Conservation (phyloP, 2,888 invertebrate species). For the Anorthoa munda region DNA sequence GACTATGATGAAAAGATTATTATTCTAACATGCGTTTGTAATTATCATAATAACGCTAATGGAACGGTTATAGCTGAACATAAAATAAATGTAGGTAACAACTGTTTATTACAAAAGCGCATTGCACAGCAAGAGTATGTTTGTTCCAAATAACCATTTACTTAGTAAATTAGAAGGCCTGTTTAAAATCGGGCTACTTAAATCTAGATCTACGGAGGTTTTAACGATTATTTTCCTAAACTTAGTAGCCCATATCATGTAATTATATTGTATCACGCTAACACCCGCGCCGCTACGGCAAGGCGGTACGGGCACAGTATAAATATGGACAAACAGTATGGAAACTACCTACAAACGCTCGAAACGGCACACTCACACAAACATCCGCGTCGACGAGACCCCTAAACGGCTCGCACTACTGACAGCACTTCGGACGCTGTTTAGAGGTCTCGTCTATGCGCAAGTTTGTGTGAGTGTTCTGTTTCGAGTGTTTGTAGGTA, state of each 20-base stretch:
- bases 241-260: conserved; percentile 56
- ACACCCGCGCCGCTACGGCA: conserved; percentile 17
- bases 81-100: not conserved
- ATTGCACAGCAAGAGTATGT: conserved; percentile 44
- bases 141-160: conserved; percentile 38
- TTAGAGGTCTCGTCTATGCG: too few relatives aligned
- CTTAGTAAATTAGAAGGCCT: conserved; percentile 36
- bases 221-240: conserved; percentile 64
- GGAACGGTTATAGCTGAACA: conserved; percentile 8
- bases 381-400: too few relatives aligned
- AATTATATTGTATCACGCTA: conserved; percentile 66
- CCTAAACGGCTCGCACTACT: too few relatives aligned
- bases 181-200: conserved; percentile 56
- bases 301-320: conserved; percentile 2
- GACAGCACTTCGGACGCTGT: too few relatives aligned
- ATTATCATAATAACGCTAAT: conserved; percentile 47
- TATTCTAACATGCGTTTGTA: conserved; percentile 22
- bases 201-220: conserved; percentile 56
- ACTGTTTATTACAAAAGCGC: conserved; percentile 26
- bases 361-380: too few relatives aligned
- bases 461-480: too few relatives aligned
- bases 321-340: too few relatives aligned
- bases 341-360: too few relatives aligned
- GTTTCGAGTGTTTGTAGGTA: too few relatives aligned
- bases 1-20: conserved; percentile 33